Percentiles rank a stretch among this genome's conserved stretches.
Evolutionary conservation across 2,113 vertebrate species (phyloP).

Genomic region (Dicrurus megarhynchus): DNA sequence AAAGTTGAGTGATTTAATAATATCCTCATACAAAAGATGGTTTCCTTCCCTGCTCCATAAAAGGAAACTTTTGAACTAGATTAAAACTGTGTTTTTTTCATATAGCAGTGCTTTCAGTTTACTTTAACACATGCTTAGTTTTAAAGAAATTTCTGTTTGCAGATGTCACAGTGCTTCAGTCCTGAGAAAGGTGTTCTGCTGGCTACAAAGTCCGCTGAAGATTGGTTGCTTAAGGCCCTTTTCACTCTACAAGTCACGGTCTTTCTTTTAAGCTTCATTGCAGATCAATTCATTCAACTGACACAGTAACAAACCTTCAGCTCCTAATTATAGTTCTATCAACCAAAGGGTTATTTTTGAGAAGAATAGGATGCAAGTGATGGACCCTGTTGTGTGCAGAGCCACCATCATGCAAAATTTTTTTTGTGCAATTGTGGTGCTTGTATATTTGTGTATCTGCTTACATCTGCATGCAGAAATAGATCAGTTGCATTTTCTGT

Average conservation of each 20-base stretch:
- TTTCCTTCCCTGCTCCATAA: background rate
- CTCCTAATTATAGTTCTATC: conserved; percentile 7
- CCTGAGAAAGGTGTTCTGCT: background rate
- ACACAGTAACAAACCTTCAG: background rate
- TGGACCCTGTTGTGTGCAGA: background rate
- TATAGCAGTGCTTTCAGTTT: background rate
- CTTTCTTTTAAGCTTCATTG: background rate
- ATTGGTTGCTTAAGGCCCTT: background rate
- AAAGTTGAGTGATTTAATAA: background rate
- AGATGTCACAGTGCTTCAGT: background rate
- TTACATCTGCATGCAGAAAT: background rate
- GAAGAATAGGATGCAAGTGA: background rate
- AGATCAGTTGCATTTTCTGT: background rate
- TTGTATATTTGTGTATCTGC: background rate
- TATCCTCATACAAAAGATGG: background rate
- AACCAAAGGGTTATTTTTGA: background rate
- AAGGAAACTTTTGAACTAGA: background rate
- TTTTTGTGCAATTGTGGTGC: background rate
- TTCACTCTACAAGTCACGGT: background rate
- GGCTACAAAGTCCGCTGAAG: background rate
- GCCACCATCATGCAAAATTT: background rate
- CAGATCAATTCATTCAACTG: background rate
- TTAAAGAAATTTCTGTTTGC: background rate
- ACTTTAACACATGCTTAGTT: background rate
- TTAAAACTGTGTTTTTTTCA: background rate